Evolutionary conservation across 2,797 vertebrate species (phyloP).

Genomic region (Hyperoplus immaculatus): DNA sequence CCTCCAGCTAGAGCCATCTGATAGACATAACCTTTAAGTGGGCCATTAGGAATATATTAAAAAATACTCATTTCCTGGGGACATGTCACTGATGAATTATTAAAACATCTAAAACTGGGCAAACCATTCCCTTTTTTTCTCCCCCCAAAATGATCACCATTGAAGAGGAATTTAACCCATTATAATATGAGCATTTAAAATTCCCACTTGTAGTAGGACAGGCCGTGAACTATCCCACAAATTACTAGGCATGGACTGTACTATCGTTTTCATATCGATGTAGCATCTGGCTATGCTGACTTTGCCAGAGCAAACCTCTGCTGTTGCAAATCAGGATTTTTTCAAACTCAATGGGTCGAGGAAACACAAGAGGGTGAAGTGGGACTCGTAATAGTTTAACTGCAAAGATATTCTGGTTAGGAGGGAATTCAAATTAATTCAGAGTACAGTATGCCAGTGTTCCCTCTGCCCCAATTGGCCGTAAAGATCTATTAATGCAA

Average conservation of each 20-base stretch:
- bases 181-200: slow-evolving; percentile 26
- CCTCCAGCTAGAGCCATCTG: slow-evolving; percentile 79
- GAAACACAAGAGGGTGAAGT: slow-evolving; percentile 38
- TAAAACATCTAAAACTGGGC: slow-evolving; percentile 76
- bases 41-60: slow-evolving; percentile 87
- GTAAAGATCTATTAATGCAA: neutral
- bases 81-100: slow-evolving; percentile 84
- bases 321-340: slow-evolving; percentile 29
- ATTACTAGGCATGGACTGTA: slow-evolving; percentile 38
- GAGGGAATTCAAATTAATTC: slow-evolving; percentile 30
- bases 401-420: slow-evolving; percentile 5
- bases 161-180: slow-evolving; percentile 60
- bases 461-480: neutral
- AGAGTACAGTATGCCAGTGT: neutral
- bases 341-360: slow-evolving; percentile 58
- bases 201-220: slow-evolving; percentile 36
- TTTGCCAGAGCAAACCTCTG: slow-evolving; percentile 39
- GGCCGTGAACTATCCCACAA: slow-evolving; percentile 31
- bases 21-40: slow-evolving; percentile 86
- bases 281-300: slow-evolving; percentile 39
- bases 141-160: slow-evolving; percentile 52
- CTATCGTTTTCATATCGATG: slow-evolving; percentile 65
- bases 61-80: slow-evolving; percentile 86
- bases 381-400: slow-evolving; percentile 27
- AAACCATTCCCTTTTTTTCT: slow-evolving; percentile 34